Conservation (phyloP, 2,888 invertebrate species). For the Heliconius ethilla region DNA sequence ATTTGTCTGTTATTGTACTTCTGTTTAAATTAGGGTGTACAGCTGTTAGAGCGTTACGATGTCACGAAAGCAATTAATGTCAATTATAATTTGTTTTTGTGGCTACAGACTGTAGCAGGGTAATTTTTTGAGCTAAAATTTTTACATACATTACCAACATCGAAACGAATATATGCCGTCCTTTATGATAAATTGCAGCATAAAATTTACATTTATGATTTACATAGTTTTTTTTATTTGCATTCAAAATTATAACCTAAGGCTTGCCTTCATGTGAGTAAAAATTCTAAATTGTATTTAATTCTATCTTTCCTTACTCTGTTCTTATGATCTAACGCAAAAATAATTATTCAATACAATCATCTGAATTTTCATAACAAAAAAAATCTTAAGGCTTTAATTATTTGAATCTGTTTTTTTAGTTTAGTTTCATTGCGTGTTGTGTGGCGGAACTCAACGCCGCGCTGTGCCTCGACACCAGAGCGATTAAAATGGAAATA, state of each 20-base stretch:
- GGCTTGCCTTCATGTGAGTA: conserved; percentile 40
- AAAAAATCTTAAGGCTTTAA: background rate
- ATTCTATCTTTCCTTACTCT: too few relatives aligned
- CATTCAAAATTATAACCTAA: conserved; percentile 41
- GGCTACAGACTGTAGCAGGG: too few relatives aligned
- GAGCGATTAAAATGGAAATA: too few relatives aligned
- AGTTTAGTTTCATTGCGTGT: too few relatives aligned
- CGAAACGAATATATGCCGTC: background rate
- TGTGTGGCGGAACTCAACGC: too few relatives aligned
- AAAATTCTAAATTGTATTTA: background rate
- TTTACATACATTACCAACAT: background rate
- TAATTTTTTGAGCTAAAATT: background rate
- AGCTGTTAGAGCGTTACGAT: too few relatives aligned
- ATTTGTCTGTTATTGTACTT: background rate
- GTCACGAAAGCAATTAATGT: background rate
- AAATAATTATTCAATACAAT: background rate
- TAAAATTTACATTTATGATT: conserved; percentile 5
- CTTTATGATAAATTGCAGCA: background rate
- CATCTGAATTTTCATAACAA: background rate
- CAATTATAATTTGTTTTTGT: background rate
- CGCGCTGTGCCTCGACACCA: too few relatives aligned
- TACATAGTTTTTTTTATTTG: conserved; percentile 34
- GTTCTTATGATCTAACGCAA: background rate
- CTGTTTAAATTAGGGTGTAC: too few relatives aligned
- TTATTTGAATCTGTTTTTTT: background rate